Conservation (phyloP, 2,113 vertebrate species). For the Piaya cayana region DNA sequence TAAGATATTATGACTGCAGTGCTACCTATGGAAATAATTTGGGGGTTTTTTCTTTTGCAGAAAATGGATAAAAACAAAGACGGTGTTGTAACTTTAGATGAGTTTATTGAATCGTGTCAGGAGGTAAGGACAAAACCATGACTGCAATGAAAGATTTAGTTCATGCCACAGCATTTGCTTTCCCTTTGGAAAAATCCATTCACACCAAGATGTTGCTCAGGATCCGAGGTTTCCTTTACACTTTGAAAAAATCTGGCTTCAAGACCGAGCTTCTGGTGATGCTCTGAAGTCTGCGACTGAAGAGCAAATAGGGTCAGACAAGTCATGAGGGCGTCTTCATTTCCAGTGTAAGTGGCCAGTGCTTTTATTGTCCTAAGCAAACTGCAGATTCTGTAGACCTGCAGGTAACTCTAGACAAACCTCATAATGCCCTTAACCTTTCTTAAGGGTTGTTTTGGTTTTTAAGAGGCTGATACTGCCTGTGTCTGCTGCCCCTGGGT, state of each 20-base stretch:
- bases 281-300: neutral
- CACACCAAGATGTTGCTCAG: neutral
- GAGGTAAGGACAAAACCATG: slow-evolving; percentile 81
- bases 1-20: neutral
- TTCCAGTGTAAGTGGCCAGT: neutral
- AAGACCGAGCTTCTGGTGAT: neutral
- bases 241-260: neutral
- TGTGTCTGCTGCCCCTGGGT: neutral
- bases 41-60: slow-evolving; percentile 74
- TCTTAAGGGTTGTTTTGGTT: neutral
- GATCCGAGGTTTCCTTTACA: neutral
- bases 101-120: slow-evolving; percentile 96
- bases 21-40: neutral
- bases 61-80: slow-evolving; percentile 99
- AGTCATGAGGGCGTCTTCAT: neutral
- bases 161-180: neutral
- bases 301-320: neutral
- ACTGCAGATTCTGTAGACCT: neutral
- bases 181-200: neutral
- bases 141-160: neutral
- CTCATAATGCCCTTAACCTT: neutral
- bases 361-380: neutral
- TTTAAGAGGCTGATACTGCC: neutral
- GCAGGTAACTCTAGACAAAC: neutral
- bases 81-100: slow-evolving; percentile 95